Percentiles rank a stretch among this genome's conserved stretches.
phyloP scores from a whole-genome alignment of 2,113 vertebrate species.

The Prinia subflava region DNA sequence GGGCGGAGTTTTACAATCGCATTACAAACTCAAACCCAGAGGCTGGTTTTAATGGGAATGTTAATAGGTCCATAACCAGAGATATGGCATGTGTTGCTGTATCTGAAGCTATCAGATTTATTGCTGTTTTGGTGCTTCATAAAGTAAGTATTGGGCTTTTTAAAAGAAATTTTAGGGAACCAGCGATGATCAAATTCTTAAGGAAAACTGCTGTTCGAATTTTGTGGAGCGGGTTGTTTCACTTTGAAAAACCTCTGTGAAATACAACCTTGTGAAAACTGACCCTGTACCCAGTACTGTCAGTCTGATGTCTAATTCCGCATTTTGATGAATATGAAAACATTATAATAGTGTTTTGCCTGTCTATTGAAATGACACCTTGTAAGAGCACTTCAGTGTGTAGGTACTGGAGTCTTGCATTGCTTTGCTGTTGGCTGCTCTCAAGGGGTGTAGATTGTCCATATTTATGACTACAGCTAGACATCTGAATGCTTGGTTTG shows the following conservation, averaged over 20 bases:
- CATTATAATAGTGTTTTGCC: background rate
- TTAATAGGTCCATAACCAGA: background rate
- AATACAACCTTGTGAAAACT: background rate
- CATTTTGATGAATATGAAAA: background rate
- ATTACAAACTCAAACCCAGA: background rate
- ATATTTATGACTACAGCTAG: background rate
- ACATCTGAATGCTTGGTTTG: background rate
- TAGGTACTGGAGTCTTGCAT: background rate
- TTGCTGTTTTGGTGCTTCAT: background rate
- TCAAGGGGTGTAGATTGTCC: background rate
- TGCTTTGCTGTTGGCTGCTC: background rate
- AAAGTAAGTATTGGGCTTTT: background rate
- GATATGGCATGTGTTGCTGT: background rate
- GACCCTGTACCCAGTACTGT: accelerated
- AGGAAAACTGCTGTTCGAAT: background rate
- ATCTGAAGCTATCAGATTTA: background rate
- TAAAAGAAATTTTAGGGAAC: background rate
- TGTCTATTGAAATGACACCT: accelerated
- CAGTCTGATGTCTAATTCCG: no score
- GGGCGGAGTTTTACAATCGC: background rate
- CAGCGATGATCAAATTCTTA: background rate
- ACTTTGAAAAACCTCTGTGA: background rate
- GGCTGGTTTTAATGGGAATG: background rate
- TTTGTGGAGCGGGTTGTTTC: background rate
- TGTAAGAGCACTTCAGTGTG: background rate